These are phyloP conservation scores for Phasianus colchicus DNA, from an alignment of 2,113 vertebrate species.

Conservation along the genomic window DNA sequence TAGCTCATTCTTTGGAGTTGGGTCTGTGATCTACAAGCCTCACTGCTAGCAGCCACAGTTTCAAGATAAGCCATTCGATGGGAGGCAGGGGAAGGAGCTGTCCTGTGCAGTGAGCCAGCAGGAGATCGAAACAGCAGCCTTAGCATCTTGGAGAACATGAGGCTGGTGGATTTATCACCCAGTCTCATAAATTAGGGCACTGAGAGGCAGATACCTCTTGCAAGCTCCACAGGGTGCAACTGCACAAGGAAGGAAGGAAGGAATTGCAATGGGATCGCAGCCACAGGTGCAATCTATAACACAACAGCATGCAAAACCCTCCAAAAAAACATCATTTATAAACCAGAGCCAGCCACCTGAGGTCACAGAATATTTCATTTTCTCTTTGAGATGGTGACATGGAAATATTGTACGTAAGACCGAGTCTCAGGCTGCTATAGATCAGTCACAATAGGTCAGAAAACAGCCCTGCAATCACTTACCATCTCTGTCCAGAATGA, in stretches of 20 bases:
- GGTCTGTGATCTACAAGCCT: neutral
- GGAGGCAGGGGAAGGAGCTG: neutral
- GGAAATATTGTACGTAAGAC: neutral
- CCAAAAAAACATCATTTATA: neutral
- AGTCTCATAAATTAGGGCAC: neutral
- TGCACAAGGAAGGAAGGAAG: neutral
- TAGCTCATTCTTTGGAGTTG: neutral
- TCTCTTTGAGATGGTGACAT: neutral
- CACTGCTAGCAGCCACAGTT: neutral
- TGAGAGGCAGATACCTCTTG: neutral
- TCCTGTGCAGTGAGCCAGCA: neutral
- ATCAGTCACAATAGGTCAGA: neutral
- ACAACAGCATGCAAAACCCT: neutral
- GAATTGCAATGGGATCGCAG: neutral
- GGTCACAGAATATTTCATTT: neutral
- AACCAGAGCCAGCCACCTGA: neutral
- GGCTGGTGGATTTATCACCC: neutral
- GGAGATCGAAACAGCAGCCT: neutral
- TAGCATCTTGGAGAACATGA: neutral
- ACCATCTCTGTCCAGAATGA: constrained; percentile 81
- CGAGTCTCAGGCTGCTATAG: neutral
- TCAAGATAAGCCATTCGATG: neutral
- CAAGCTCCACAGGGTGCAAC: neutral
- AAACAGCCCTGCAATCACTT: constrained; percentile 28
- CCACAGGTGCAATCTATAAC: neutral